Evolutionary conservation across 2,888 invertebrate species (phyloP), one percentile per base, ranked within the genome.

Genomic region (Nymphalis urticae): DNA sequence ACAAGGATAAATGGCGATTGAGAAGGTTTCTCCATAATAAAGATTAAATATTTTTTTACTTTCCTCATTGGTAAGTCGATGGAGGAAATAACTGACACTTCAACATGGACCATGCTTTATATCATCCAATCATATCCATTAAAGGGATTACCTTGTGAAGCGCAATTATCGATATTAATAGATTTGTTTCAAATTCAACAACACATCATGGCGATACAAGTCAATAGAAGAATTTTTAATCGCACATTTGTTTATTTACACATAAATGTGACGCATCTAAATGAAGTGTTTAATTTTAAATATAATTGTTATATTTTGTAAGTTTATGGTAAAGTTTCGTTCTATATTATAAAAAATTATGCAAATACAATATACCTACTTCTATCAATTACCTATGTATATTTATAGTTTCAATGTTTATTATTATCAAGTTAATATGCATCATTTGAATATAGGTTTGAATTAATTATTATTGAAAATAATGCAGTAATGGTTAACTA

Each of bases 21-120:
- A 50, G 19, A 50, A 4, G 17, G 19, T 50, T 50, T 17, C 6
- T 50, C 17, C n/a, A 16, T 19, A 17, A 19, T 17, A n/a, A 50
- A 50, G 1, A 27, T 27, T 27, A 27, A 27, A 5, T 5, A 21
- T 5, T 24, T 27, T 24, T 24, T 13, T 54, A 21, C 24, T 54
- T 27, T 54, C 27, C 54, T 54, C 53, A 68, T 60, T 53, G 54
- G 64, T 54, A 68, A 64, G 64, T 68, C 36, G 13, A 48, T 64
- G 61, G 47, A 67, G 64, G 64, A 68, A 68, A 64, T 56, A 64
- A n/a, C 9, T 19, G 51, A 48, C 32, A 53, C 32, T 53, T 56
- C 50, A 17, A 47, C 48, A n/a, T 51, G 24, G 51, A 53, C 62
- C 19, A 51, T 48, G 36, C 19, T 48, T 21, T 50, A 51, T 48